Base-by-base conservation (phyloP, 2,888 invertebrate genomes). In the Brachynemurus nebulosus region DNA sequence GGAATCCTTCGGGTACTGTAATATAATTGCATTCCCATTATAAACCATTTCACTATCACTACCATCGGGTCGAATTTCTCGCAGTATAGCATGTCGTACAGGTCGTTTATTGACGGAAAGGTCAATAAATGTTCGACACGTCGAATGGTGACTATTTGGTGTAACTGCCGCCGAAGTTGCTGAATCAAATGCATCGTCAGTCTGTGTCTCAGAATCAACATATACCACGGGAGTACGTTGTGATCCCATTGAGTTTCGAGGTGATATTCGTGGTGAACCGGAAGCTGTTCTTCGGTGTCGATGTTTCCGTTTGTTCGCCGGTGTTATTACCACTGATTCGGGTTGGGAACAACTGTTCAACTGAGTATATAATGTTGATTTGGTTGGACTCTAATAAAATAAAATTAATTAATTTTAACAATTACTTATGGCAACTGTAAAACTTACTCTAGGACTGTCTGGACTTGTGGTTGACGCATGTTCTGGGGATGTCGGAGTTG, bases 161-260 rank as follows among this genome's bases (percentile, higher is more conserved):
- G 71, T 74, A 18, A 69, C 59, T 57, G 76, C 75, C n/a, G 69
- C 70, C 55, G 27, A 21, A 38, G 12, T 38, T 12, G 16, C 11
- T 18, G 7, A 14, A 37, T 37, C 37, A 19, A 76, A 66, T 68
- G 74, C 72, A 41, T 67, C 68, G 54, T 80, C 78, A 3, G 79
- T 79, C 62, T 80, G 79, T 1, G 79, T 79, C 57, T 77, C 77
- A 44, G 69, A 72, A 54, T 78, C 76, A 4, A 77, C 70, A 17
- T 74, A 60, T 50, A 67, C 64, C 7, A 59, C 53, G 5, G 64
- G 59, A 41, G 62, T 58, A 16, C 58, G 49, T 9, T 55, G 56
- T 19, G 48, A 50, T 43, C 59, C 60, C 1, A 60, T 59, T 3
- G 58, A 52, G 18, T 60, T 53, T 44, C 56, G 54, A 5, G 57